Evolutionary conservation across 2,797 vertebrate species (phyloP), one percentile per base, ranked within the genome.

Genomic region (Phaenicophaeus curvirostris): DNA sequence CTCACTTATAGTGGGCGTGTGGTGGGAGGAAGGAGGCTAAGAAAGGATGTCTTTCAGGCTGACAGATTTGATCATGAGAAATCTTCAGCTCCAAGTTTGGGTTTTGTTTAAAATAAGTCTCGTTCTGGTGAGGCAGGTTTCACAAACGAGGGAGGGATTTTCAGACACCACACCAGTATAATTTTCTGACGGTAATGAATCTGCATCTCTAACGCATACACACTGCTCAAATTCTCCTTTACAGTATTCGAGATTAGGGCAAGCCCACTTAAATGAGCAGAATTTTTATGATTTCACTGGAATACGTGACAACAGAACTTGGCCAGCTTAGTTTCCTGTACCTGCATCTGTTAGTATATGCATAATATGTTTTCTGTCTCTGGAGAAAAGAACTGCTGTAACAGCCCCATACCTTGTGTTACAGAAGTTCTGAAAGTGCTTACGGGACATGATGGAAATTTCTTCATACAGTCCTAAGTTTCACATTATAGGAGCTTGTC

Each of bases 81-180:
- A 37, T 33, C 25, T 87, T 84, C 11, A 4, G 27, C 55, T 82
- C 77, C 63, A 83, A 69, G 69, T 76, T 81, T 95, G 72, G 62
- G 42, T 62, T 90, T 92, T 92, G 92, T 91, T 94, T 94, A 84
- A 92, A 88, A 87, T 94, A 93, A 96, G 72, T 91, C 89, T 78
- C 58, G 84, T 86, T 28, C 71, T 94, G 85, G 85, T 31, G 30
- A 93, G 62, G 39, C 76, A 81, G 66, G 51, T 89, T 94, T 94
- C 81, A 58, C 85, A 93, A 92, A 61, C 69, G 87, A 90, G 79
- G 54, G 92, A 93, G 79, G 84, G 0, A 74, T 91, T 93, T 94
- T 59, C 82, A 89, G 63, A 54, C 69, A 81, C 85, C 81, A 30
- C 51, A 30, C 39, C 87, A 11, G 83, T 72, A 20, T 72, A 9